Evolutionary conservation across 2,888 invertebrate genomes (phyloP).

Genomic region (Limnephilus lunatus): DNA sequence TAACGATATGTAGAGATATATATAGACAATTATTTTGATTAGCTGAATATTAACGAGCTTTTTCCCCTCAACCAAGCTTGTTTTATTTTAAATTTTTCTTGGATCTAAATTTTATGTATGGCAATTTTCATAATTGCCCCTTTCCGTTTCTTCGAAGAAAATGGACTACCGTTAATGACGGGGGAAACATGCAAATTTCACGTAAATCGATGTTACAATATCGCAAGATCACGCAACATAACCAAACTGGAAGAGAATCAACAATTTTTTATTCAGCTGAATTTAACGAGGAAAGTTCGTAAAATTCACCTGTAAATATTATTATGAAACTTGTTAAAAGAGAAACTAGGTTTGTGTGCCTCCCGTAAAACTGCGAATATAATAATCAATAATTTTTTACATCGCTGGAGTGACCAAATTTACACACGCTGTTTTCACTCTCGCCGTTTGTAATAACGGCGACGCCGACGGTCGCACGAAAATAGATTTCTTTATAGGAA

Average conservation of each 20-base stretch:
- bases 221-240: background rate
- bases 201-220: background rate
- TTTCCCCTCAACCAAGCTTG: background rate
- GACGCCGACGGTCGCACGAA: background rate
- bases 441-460: background rate
- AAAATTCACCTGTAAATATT: background rate
- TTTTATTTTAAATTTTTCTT: background rate
- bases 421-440: background rate
- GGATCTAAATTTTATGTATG: background rate
- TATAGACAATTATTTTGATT: no score
- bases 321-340: background rate
- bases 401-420: background rate
- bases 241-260: background rate
- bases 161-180: background rate
- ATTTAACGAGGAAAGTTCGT: background rate
- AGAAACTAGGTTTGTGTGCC: background rate
- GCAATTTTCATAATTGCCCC: background rate
- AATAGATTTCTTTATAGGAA: slow-evolving; percentile 16
- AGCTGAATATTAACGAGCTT: no score
- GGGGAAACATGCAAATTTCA: background rate
- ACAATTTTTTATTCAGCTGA: background rate
- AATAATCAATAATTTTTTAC: background rate
- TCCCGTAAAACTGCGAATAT: background rate
- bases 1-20: no score
- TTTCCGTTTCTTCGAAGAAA: background rate